Evolutionary conservation across 2,888 invertebrate species (phyloP), one percentile per base, ranked within the genome.

Genomic region (Drosophila suboccidentalis): DNA sequence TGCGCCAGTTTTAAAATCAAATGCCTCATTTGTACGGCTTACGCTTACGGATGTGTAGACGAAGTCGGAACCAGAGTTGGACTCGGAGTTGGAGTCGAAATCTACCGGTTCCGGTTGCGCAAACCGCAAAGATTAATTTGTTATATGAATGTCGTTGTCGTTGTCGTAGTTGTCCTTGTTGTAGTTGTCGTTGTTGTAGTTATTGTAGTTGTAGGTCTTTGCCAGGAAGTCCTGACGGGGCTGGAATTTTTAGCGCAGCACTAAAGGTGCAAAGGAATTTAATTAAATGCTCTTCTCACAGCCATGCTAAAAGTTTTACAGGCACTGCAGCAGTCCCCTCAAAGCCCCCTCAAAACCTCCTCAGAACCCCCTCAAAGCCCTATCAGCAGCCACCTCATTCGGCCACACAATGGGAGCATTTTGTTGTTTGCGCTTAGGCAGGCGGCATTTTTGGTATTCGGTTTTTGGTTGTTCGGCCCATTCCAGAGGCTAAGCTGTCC

Each of bases 211-310:
- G 61, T 60, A 58, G 64, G 67, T 70, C 60, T 71, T 69, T 43
- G 71, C 44, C 57, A 43, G 65, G 55, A 66, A 70, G 80, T 82
- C 75, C 70, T 78, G 69, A 53, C 69, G 67, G 49, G 66, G 36
- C 62, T 76, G 86, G 89, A 86, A 86, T 86, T 89, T 89, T 89
- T 81, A 86, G 86, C 86, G 86, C 86, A 86, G 89, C 89, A 84
- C 89, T 86, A 81, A 86, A 86, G 86, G 86, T 86, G 86, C 89
- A 87, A 89, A 89, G 86, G 86, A 87, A 87, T 87, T 87, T 87
- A 87, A 87, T 87, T 89, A 87, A 89, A 87, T 89, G 86, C 82
- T 77, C 84, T 78, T 71, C 71, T 72, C 66, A 60, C 71, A 53
- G 71, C 66, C 74, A 68, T 34, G 44, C 46, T 64, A 58, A 87